Evolutionary conservation across 2,888 invertebrate species (phyloP), one percentile per base, ranked within the genome.

Genomic region (Cosmia pyralina): DNA sequence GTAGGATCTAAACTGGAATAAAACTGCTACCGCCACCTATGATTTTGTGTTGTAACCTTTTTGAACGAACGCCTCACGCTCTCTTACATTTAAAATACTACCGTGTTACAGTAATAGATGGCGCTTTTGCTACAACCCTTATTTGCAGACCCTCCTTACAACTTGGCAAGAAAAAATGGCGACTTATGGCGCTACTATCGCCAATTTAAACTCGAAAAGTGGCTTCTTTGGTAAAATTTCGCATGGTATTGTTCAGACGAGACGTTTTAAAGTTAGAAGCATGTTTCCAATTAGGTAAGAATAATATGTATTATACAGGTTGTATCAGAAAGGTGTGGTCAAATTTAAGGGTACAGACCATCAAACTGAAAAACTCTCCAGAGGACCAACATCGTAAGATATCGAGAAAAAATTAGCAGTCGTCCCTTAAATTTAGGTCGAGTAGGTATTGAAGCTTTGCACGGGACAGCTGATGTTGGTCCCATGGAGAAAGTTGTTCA

Each of bases 21-120:
- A 38, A 48, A 48, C 38, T 53, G 7, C 19, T 38, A 50, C 15
- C 34, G 72, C 72, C 72, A 72, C 22, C 72, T 72, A 71, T 71
- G 22, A 34, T 48, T n/a, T 59, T 44, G 11, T 19, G 19, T 3
- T 38, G 13, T 22, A 52, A 55, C 15, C 22, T 22, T 46, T 13
- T 15, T 7, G 17, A 34, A 13, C 1, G 13, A 19, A 46, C 5
- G 10, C 4, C 5, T 6, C 17, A 34, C n/a, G 11, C 28, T 4
- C 0, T 34, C 58, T 44, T 52, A 0, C 5, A 5, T 41, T n/a
- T 17, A 13, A 38, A 38, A n/a, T 44, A n/a, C 5, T 59, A 22
- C 52, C 5, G 19, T 4, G 15, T 10, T 52, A 4, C 10, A n/a
- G 2, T 44, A 72, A 34, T 44, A 72, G 72, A 72, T 38, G 72